These are phyloP conservation scores for Malacosoma neustria DNA, from an alignment of 2,888 invertebrate species.

Conservation along the genomic window DNA sequence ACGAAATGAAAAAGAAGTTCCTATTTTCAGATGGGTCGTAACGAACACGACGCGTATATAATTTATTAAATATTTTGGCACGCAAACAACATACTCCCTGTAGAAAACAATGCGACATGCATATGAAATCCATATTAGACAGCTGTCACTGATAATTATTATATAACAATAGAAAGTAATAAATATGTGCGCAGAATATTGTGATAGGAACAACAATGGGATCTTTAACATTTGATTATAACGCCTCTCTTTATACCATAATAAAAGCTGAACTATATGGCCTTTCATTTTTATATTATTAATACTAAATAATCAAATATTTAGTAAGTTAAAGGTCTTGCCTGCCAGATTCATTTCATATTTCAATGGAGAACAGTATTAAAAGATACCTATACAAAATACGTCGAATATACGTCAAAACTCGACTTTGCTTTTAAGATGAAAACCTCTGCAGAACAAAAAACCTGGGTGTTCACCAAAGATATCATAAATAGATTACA, in stretches of 20 bases:
- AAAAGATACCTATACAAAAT: too few relatives aligned
- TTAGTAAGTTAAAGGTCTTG: too few relatives aligned
- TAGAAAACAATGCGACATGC: background rate
- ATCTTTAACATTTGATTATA: background rate
- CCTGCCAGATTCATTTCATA: too few relatives aligned
- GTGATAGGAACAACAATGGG: background rate
- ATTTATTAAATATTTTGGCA: background rate
- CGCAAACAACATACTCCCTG: background rate
- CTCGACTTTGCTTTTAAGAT: too few relatives aligned
- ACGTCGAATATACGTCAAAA: too few relatives aligned
- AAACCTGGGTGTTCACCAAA: too few relatives aligned
- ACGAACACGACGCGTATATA: background rate
- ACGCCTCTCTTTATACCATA: background rate
- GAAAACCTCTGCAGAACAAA: too few relatives aligned
- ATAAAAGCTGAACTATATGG: too few relatives aligned
- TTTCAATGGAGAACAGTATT: too few relatives aligned
- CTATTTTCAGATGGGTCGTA: background rate
- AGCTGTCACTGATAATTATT: background rate
- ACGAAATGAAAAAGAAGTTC: background rate
- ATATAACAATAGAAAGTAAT: background rate
- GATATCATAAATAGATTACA: too few relatives aligned
- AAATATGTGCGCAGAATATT: background rate
- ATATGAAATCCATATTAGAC: background rate
- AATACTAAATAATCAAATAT: too few relatives aligned
- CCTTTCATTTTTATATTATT: too few relatives aligned